Conservation (phyloP, 2,888 invertebrate genomes). For the Aporophyla lueneburgensis region DNA sequence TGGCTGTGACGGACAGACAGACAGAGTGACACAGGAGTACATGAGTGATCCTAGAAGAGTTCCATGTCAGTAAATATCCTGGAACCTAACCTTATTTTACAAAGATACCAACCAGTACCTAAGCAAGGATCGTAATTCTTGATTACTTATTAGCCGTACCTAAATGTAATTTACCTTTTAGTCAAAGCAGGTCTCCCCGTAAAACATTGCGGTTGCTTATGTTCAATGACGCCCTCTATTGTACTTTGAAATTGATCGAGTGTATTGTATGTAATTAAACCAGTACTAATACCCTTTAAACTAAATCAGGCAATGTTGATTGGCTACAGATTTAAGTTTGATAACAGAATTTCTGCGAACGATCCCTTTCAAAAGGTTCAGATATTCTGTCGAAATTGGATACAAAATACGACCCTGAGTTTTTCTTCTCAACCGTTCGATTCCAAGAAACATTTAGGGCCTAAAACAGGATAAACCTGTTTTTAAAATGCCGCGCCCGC, state of each 20-base stretch:
- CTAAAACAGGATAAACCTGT: neutral
- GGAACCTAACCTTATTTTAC: neutral
- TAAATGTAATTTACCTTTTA: neutral
- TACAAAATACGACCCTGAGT: conserved; percentile 4
- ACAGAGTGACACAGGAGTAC: no score
- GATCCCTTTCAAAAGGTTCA: conserved; percentile 6
- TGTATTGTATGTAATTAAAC: conserved; percentile 8
- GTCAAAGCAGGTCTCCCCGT: neutral
- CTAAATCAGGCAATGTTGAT: neutral
- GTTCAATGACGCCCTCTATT: neutral
- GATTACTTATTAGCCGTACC: neutral
- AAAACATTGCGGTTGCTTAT: neutral
- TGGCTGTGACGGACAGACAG: no score
- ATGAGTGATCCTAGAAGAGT: no score
- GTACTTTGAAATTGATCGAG: neutral
- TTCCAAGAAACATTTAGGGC: neutral
- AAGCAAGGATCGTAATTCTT: neutral
- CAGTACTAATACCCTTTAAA: neutral
- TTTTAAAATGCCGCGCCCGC: neutral
- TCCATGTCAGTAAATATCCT: no score
- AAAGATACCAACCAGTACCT: neutral
- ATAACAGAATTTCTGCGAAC: neutral
- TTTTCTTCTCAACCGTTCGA: neutral
- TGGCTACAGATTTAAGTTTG: neutral
- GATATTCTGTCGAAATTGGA: conserved; percentile 26